Evolutionary conservation across 92 coral and sea anemone species (phyloP), one percentile per base, ranked within the genome.

Genomic region (Siderastrea radians): DNA sequence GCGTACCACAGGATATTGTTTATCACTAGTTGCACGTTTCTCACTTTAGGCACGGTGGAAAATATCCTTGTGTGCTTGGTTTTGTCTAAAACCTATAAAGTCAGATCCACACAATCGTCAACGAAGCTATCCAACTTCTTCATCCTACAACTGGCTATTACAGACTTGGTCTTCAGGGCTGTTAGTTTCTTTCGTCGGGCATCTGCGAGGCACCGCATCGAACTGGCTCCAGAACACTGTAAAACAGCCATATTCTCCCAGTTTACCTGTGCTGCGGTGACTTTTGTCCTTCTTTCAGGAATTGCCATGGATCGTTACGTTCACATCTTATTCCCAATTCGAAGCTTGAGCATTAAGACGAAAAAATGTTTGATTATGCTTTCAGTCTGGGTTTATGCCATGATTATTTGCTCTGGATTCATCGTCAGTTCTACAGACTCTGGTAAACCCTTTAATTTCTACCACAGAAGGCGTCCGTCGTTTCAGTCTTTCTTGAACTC

Each of bases 281-380:
- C 88, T 0, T 94, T 94, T 63, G 85, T 85, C 5, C 89, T 94
- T 53, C 89, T 94, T 76, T 83, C 95, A 49, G 95, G 93, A 75
- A 94, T 94, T 51, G 91, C 97, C n/a, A 71, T 92, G 17, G 95
- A 94, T 77, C 97, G 97, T 15, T 85, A 94, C 89, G 72, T 87
- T 16, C 92, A 89, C 60, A 94, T 94, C 53, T 19, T 92, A 1
- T 53, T 86, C 73, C 97, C 97, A 2, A 75, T 94, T 4, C 87
- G 86, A 46, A 68, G 86, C 48, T 64, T 88, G 49, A 12, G 77
- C 0, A 15, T 59, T 15, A 86, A 86, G 58, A 62, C 72, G 13
- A 88, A 72, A 54, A 78, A 80, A 19, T 75, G 53, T 43, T 1
- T 58, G 63, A 19, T 47, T 3, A 57, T 81, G 55, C 7, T 65